Percentiles rank a stretch among this genome's conserved stretches.
These are phyloP conservation scores for Cephus pygmeus DNA, from an alignment of 2,888 invertebrate species.

Conservation along the genomic window DNA sequence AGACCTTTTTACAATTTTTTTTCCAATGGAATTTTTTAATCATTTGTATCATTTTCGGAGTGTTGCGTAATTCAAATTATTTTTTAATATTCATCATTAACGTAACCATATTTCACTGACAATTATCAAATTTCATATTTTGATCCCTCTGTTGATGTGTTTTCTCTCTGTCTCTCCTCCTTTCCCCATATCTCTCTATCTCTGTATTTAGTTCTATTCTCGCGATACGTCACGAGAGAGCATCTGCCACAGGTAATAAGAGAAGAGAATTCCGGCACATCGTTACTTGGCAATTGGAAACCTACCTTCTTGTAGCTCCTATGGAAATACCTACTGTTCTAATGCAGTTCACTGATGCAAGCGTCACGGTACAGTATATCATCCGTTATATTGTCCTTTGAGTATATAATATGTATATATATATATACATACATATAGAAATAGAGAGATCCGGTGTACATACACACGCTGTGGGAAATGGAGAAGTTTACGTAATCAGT, in stretches of 20 bases:
- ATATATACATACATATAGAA: too few species aligned
- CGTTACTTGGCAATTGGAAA: conserved; percentile 51
- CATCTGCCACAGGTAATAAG: conserved; percentile 24
- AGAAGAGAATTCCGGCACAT: background rate
- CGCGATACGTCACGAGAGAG: conserved; percentile 41
- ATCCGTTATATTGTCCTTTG: background rate
- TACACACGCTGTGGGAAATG: background rate
- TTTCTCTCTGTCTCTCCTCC: background rate
- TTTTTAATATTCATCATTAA: background rate
- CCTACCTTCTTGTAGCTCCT: background rate
- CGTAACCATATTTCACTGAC: conserved; percentile 6
- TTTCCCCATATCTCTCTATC: background rate
- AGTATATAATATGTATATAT: background rate
- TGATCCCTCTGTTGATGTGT: background rate
- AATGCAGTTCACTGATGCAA: background rate
- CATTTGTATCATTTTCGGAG: background rate
- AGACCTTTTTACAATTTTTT: background rate
- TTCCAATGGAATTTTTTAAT: background rate
- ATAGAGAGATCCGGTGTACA: background rate
- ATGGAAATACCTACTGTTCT: background rate
- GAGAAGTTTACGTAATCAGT: background rate
- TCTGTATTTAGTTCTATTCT: conserved; percentile 2
- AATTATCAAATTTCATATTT: conserved; percentile 40
- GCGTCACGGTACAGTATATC: background rate
- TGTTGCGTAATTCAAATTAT: background rate